Evolutionary conservation across 64 coral and sea anemone species (phyloP), one percentile per base, ranked within the genome.

Genomic region (Catalaphyllia jardinei): DNA sequence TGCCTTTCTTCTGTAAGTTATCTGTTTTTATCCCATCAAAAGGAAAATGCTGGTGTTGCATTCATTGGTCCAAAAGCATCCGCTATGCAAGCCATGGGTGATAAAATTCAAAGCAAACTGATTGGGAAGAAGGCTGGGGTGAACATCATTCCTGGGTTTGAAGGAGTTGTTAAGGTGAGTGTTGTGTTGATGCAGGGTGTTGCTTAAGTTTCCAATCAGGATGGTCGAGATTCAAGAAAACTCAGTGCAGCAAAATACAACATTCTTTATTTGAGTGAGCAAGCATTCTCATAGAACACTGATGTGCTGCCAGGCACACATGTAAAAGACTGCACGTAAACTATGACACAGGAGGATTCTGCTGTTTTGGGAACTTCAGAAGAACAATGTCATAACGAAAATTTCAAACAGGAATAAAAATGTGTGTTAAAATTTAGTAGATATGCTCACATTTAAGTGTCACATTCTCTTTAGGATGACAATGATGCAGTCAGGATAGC

Each of bases 101-200:
- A 98, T 67, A 98, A 98, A 33, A 98, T 98, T 38, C 90, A 98
- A 39, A 98, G 96, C 75, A 98, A 98, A 78, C 61, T 93, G 38
- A 95, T 98, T 33, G 96, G 93, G 42, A 98, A 98, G 73, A 89
- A 95, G 62, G 96, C 96, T 76, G 88, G 91, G 27, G 96, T 98
- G 39, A 95, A 86, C 72, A 98, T 93, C 60, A 98, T 98, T 69
- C 96, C 96, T 77, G 96, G 96, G 12, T 98, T 76, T 91, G 90
- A 98, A 80, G 96, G 96, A 71, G 96, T 98, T 61, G 96, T 98
- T 4, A 95, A 98, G 93, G 96, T 95, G 76, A 71, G 51, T 28
- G 29, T 85, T 31, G 19, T 11, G 24, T 62, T 4, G 73, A 51
- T 19, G 19, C 30, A 67, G 3, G 33, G 20, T 52, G 62, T 31